Evolutionary conservation across 2,113 vertebrate genomes (phyloP), one percentile per base, ranked within the genome.

Genomic region (Hippoglossus stenolepis): DNA sequence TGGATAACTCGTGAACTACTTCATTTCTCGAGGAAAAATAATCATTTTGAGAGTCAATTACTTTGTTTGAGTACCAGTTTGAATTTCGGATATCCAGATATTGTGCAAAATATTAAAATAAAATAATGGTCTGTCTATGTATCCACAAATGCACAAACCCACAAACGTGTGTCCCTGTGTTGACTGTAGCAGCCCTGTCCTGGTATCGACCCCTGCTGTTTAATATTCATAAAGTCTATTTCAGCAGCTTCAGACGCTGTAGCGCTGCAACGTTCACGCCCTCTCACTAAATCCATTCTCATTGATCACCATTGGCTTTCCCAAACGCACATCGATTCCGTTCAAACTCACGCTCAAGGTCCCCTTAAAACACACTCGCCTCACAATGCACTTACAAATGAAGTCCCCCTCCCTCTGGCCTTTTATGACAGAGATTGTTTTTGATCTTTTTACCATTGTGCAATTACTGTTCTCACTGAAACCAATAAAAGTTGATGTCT

Each of bases 211-310:
- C 91, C 70, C 17, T 75, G 51, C 84, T 91, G 70, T 89, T 94
- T 94, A 95, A 94, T 95, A 95, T 95, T 94, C 93, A 94, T 94
- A 92, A 94, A 94, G 93, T 91, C 92, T 89, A 90, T 95, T 94
- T 93, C 92, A 92, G 92, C 91, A 89, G 87, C 81, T 89, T 90
- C 78, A 77, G 85, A 87, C 58, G 79, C 82, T 61, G 72, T 85
- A 60, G 80, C 47, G 84, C 73, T 72, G 87, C 75, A 4, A 73
- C 57, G 38, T 79, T 78, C 72, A 72, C 76, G 4, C 88, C 77
- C 71, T 85, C 69, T 66, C 68, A 17, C 79, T 94, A 90, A 94
- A 94, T 94, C 93, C 67, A 94, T 95, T 94, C 90, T 79, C 91
- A 93, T 94, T 93, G 94, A 94, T 94, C 92, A 85, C 86, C 88